phyloP scores from a whole-genome alignment of 2,113 vertebrate genomes.

The Nothoprocta perdicaria region DNA sequence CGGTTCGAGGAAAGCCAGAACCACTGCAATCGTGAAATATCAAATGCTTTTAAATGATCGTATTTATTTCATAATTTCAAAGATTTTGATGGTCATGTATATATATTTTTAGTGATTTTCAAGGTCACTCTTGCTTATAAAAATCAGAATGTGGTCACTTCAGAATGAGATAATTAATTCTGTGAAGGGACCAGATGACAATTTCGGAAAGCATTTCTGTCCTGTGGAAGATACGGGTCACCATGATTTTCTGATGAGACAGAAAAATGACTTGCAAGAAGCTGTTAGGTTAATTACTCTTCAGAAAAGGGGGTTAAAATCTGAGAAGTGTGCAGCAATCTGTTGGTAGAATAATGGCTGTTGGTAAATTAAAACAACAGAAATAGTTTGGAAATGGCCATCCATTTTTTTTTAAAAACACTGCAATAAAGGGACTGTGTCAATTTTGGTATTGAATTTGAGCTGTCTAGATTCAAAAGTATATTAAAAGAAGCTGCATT shows the following conservation, averaged over 20 bases:
- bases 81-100: not conserved
- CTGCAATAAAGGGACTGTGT: not conserved
- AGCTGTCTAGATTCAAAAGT: not conserved
- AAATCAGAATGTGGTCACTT: not conserved
- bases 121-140: not conserved
- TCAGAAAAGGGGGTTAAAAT: conserved; percentile 46
- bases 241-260: conserved; percentile 41
- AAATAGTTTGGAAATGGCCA: conserved; percentile 25
- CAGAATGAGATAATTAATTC: conserved; percentile 20
- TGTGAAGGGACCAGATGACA: not conserved
- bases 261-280: conserved; percentile 49
- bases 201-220: conserved; percentile 31
- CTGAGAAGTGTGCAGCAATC: conserved; percentile 48
- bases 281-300: conserved; percentile 72
- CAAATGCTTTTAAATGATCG: not conserved
- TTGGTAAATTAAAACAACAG: conserved; percentile 49
- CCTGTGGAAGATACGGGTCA: conserved; percentile 7
- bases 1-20: conserved; percentile 46
- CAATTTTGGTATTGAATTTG: conserved; percentile 14
- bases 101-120: not conserved
- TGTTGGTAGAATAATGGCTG: conserved; percentile 26
- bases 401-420: not conserved
- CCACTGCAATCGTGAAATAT: not conserved
- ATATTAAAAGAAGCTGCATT: not conserved
- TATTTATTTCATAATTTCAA: not conserved